A percentile compares a stretch with the other conserved stretches of the same genome.
Evolutionary conservation across 2,797 vertebrate genomes (phyloP).

Genomic region (Coilia nasus): DNA sequence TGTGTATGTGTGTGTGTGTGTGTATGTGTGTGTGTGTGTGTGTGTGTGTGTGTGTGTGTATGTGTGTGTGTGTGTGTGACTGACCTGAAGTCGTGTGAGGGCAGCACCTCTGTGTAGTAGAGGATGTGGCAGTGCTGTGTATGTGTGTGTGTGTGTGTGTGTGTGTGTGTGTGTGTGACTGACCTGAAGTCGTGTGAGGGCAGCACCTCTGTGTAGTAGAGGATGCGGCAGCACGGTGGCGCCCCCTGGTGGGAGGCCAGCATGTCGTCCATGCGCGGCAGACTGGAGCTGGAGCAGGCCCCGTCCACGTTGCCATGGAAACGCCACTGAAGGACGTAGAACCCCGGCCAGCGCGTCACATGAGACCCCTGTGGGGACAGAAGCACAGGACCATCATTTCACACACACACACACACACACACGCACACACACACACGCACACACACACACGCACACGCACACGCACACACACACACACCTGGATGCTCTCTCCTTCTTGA

Average conservation of each 20-base stretch:
- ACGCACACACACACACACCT: background rate
- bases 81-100: conserved; percentile 93
- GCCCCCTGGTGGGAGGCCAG: conserved; percentile 93
- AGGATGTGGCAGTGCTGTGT: conserved; percentile 86
- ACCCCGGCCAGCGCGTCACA: conserved; percentile 93
- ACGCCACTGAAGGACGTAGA: conserved; percentile 87
- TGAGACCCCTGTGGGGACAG: conserved; percentile 84
- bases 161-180: conserved; percentile 38
- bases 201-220: conserved; percentile 96
- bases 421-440: conserved; percentile 22
- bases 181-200: conserved; percentile 94
- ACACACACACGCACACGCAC: conserved; percentile 9
- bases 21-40: no score
- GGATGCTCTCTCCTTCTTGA: no score
- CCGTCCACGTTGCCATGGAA: conserved; percentile 38
- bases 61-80: conserved; percentile 38
- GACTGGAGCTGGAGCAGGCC: conserved; percentile 70
- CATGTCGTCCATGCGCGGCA: conserved; percentile 91
- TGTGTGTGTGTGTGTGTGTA: no score
- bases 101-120: conserved; percentile 96
- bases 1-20: no score
- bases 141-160: no score
- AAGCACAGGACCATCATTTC: background rate
- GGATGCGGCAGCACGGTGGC: conserved; percentile 95
- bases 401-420: conserved; percentile 27